Evolutionary conservation across 2,888 invertebrate species (phyloP).

Genomic region (Cacoxenus indagator): DNA sequence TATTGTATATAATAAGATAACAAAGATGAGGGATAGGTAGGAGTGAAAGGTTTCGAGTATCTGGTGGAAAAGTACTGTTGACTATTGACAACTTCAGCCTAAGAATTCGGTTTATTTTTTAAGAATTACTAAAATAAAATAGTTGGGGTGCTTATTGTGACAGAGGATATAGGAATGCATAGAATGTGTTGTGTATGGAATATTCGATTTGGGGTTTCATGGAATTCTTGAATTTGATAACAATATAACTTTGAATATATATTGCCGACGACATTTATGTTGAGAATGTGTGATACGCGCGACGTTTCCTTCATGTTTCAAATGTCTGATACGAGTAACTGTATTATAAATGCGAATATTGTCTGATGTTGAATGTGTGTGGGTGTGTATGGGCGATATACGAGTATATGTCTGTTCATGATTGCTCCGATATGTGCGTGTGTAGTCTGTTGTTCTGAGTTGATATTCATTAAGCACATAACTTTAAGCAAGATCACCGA

Average conservation of each 20-base stretch:
- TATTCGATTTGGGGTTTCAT: constrained; percentile 21
- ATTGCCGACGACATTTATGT: constrained; percentile 70
- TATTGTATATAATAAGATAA: too few relatives aligned
- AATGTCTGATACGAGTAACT: constrained; percentile 33
- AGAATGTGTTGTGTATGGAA: constrained; percentile 26
- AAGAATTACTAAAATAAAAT: neutral
- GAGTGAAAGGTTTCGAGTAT: too few relatives aligned
- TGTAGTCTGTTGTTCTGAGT: constrained; percentile 33
- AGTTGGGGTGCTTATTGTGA: neutral
- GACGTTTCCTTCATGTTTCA: constrained; percentile 29
- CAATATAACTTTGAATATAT: constrained; percentile 22
- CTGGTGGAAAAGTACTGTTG: too few relatives aligned
- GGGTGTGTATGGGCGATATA: constrained; percentile 15
- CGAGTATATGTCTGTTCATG: constrained; percentile 26
- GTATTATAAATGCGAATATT: constrained; percentile 22
- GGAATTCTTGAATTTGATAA: neutral
- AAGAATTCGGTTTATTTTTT: too few relatives aligned
- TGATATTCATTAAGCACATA: constrained; percentile 33
- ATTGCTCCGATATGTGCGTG: constrained; percentile 36
- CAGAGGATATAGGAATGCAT: neutral
- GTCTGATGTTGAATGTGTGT: constrained; percentile 27
- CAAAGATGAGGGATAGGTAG: too few relatives aligned
- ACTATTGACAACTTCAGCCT: too few relatives aligned
- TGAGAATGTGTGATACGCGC: constrained; percentile 62
- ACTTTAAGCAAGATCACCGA: constrained; percentile 41